Percentiles rank a stretch among this genome's conserved stretches.
Evolutionary conservation across 2,113 vertebrate genomes (phyloP).

Genomic region (Stomatorhinus ivindoensis): DNA sequence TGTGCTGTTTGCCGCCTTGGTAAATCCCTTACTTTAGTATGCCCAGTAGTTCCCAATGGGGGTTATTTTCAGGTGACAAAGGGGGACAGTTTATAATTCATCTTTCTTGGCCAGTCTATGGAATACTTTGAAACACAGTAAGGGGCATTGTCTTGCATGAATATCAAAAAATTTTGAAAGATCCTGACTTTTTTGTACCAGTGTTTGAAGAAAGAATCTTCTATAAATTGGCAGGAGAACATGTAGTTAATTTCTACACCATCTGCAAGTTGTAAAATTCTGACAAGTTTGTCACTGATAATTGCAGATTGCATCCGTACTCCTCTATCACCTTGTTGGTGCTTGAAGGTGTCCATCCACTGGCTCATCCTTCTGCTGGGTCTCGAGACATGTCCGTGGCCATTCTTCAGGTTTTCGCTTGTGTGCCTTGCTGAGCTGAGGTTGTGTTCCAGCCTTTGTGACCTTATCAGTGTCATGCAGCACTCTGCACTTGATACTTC

Average conservation of each 20-base stretch:
- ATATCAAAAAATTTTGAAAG: not conserved
- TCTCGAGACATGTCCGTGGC: not conserved
- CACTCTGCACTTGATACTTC: not conserved
- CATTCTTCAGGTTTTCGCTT: not conserved
- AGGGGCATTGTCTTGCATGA: not conserved
- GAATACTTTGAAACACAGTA: not conserved
- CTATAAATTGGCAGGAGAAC: no score
- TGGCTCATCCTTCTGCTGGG: not conserved
- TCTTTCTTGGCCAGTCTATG: not conserved
- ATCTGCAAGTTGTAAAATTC: no score
- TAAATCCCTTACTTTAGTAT: not conserved
- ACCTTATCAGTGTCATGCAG: not conserved
- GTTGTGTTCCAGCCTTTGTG: not conserved
- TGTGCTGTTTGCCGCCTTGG: not conserved
- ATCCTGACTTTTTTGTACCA: not conserved
- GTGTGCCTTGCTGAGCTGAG: not conserved
- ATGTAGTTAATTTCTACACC: no score
- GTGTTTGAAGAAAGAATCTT: no score
- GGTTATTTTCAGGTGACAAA: not conserved
- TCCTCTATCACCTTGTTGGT: no score
- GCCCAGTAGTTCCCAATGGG: not conserved
- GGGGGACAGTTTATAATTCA: not conserved
- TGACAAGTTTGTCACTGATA: no score
- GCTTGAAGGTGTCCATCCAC: no score
- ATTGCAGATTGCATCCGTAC: no score